A percentile compares a stretch with the other conserved stretches of the same genome.
Conservation (phyloP, 1,140 invertebrate genomes). For the Argopecten irradians region DNA sequence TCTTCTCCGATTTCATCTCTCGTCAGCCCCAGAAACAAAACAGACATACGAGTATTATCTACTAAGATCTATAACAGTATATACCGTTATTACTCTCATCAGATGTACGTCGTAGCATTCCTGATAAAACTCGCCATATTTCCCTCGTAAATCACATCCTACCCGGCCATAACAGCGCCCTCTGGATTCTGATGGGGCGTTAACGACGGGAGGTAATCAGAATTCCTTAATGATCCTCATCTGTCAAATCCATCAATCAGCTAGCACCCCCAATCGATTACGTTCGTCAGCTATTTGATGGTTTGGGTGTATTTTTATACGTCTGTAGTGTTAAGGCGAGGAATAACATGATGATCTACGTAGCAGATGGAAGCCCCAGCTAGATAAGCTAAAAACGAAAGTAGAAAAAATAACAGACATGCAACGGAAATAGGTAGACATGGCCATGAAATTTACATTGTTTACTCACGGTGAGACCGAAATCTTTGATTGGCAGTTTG, state of each 20-base stretch:
- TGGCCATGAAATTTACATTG: conserved; percentile 5
- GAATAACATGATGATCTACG: neutral
- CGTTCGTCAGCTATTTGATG: neutral
- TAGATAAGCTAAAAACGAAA: conserved; percentile 7
- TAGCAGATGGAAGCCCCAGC: neutral
- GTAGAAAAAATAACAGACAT: conserved; percentile 22
- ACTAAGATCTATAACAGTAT: neutral
- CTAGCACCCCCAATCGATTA: neutral
- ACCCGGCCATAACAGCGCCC: neutral
- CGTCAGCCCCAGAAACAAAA: neutral
- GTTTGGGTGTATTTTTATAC: conserved; percentile 17
- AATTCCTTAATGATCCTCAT: conserved; percentile 18
- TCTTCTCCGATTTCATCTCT: no score
- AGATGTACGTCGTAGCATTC: neutral
- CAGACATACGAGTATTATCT: neutral
- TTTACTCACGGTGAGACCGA: neutral
- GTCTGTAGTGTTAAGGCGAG: neutral
- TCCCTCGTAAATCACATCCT: neutral
- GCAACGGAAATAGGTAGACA: neutral
- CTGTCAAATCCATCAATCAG: conserved; percentile 21
- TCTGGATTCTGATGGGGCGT: conserved; percentile 12
- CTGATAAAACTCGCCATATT: neutral
- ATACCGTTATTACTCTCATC: neutral
- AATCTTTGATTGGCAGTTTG: neutral
- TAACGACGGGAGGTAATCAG: conserved; percentile 20